Base-by-base conservation (phyloP, 2,113 vertebrate genomes). In the Rafetus swinhoei region DNA sequence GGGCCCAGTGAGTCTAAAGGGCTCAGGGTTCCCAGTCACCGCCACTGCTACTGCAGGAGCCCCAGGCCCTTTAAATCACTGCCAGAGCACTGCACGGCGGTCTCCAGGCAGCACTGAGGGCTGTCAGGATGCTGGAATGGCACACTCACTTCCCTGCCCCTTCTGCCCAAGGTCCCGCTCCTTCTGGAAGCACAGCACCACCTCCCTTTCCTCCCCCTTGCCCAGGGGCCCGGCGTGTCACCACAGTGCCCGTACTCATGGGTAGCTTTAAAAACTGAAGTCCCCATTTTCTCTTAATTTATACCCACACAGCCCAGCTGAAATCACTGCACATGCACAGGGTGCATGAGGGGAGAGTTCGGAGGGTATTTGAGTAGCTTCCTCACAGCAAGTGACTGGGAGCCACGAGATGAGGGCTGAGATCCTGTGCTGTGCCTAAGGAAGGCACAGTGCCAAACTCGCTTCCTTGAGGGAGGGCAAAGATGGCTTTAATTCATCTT, bases 241-340 rank as follows among this genome's bases (percentile, higher is more conserved):
- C 84, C 12, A 59, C 16, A 25, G n/a, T 52, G 54, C 39, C 4
- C 2, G 29, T 15, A 16, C 27, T 4, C 56, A 77, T 56, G n/a
- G 27, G 22, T 59, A 50, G 15, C 21, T 16, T 1, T 29, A 45
- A 45, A n/a, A 9, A n/a, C 0, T 8, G 9, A 45, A 7, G 16
- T 24, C 15, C 60, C 52, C 24, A 76, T 27, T 21, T 87, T 11
- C 13, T 2, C 16, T 25, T 8, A 3, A 53, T 27, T 56, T 14
- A 5, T 11, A 15, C 54, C 29, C 25, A 2, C 1, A 50, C 0
- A 3, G 10, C 9, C 8, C 50, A 57, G 14, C n/a, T 39, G 8
- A 11, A 12, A 11, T 4, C 25, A 21, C 55, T 35, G 27, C 53
- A 57, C 25, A 10, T 2, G 56, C 81, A 19, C 35, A 25, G 0